Percentiles rank a stretch among this genome's conserved stretches.
phyloP scores from a whole-genome alignment of 2,888 invertebrate species.

The Erannis defoliaria region DNA sequence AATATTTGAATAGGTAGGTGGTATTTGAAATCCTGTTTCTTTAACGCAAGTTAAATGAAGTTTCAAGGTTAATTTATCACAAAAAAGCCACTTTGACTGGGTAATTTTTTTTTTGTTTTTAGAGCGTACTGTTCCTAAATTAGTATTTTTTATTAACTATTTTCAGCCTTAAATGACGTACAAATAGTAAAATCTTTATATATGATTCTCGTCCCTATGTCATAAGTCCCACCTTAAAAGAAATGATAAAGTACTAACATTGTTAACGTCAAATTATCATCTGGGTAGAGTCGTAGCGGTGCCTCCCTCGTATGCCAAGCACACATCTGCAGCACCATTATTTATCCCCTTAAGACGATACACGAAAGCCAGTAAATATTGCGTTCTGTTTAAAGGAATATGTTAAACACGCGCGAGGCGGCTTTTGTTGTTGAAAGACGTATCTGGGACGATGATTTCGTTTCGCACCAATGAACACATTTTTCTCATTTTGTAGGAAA shows the following conservation, averaged over 20 bases:
- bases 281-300: constrained; percentile 55
- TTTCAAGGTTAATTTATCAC: too few species aligned
- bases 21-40: background rate
- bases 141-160: too few species aligned
- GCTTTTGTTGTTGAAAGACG: constrained; percentile 78
- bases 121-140: too few species aligned
- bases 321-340: constrained; percentile 73
- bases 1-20: background rate
- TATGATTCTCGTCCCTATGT: background rate
- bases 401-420: constrained; percentile 73
- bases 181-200: too few species aligned
- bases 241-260: constrained; percentile 3
- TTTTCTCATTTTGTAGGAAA: constrained; percentile 74
- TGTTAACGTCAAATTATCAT: constrained; percentile 64
- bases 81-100: too few species aligned
- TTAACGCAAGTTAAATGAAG: background rate
- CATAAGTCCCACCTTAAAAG: background rate
- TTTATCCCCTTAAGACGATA: constrained; percentile 75
- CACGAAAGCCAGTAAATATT: constrained; percentile 71
- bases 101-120: too few species aligned
- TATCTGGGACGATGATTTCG: constrained; percentile 78
- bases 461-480: constrained; percentile 79
- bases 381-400: constrained; percentile 74
- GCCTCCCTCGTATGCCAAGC: constrained; percentile 61
- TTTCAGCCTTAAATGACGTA: too few species aligned